A percentile compares a stretch with the other conserved stretches of the same genome.
phyloP scores from a whole-genome alignment of 2,797 vertebrate genomes.

The Pangasius sanitwongsei region DNA sequence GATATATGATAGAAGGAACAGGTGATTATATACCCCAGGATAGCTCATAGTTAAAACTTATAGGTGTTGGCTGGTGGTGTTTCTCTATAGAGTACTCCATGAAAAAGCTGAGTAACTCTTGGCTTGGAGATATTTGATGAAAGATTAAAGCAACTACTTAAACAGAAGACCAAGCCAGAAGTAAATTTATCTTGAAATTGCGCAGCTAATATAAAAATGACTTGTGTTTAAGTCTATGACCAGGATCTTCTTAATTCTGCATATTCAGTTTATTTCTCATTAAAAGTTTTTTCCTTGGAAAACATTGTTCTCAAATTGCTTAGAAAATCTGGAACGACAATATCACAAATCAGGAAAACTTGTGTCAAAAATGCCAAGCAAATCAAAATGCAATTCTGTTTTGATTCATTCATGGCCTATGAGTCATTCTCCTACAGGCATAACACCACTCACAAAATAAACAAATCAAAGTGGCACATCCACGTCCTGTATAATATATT shows the following conservation, averaged over 20 bases:
- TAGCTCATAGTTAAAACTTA: not conserved
- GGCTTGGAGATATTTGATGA: not conserved
- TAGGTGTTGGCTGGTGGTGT: not conserved
- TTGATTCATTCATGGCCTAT: conserved; percentile 32
- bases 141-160: not conserved
- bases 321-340: not conserved
- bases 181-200: not conserved
- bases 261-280: not conserved
- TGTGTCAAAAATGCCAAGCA: conserved; percentile 6
- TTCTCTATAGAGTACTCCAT: not conserved
- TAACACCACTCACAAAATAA: conserved; percentile 28
- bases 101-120: not conserved
- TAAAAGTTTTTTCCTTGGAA: not conserved
- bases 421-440: conserved; percentile 27
- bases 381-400: conserved; percentile 26
- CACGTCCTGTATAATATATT: conserved; percentile 20
- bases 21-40: not conserved
- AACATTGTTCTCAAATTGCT: not conserved
- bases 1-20: not conserved
- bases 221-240: not conserved
- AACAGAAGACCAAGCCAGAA: not conserved
- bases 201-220: not conserved
- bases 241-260: not conserved
- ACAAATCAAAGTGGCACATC: conserved; percentile 29
- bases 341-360: not conserved